Percentiles rank a stretch among this genome's conserved stretches.
Evolutionary conservation across 2,797 vertebrate species (phyloP).

Genomic region (Arctocebus calabarensis): DNA sequence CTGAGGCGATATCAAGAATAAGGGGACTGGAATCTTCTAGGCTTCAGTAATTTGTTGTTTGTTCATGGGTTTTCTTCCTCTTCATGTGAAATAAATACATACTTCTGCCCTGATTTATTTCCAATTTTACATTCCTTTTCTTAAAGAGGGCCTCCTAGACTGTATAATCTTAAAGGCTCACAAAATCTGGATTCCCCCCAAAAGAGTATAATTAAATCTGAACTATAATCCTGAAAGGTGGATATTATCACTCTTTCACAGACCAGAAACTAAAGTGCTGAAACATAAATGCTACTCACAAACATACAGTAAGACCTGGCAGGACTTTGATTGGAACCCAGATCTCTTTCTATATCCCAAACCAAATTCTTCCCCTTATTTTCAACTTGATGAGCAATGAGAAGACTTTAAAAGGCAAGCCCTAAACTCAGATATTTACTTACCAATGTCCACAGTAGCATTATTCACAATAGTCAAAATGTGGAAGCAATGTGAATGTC

Average conservation of each 20-base stretch:
- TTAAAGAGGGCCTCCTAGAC: background rate
- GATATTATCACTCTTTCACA: conserved; percentile 1
- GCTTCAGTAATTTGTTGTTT: background rate
- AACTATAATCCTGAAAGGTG: background rate
- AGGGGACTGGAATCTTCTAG: background rate
- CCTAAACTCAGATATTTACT: background rate
- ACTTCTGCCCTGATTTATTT: conserved; percentile 13
- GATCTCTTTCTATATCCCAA: background rate
- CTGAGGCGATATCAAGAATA: background rate
- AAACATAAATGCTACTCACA: background rate
- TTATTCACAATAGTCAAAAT: background rate
- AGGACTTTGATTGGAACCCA: conserved; percentile 4
- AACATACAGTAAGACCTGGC: background rate
- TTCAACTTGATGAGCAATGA: background rate
- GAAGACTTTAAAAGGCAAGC: background rate
- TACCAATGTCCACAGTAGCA: background rate
- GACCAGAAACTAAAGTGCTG: background rate
- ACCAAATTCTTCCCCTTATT: background rate
- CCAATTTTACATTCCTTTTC: conserved; percentile 15
- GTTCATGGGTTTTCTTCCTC: background rate
- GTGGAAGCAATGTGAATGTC: background rate
- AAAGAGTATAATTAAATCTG: conserved; percentile 46
- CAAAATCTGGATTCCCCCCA: conserved; percentile 6
- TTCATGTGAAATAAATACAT: conserved; percentile 12
- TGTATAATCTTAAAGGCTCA: background rate